phyloP scores from a whole-genome alignment of 2,797 vertebrate species.

The Meriones psammophilus region DNA sequence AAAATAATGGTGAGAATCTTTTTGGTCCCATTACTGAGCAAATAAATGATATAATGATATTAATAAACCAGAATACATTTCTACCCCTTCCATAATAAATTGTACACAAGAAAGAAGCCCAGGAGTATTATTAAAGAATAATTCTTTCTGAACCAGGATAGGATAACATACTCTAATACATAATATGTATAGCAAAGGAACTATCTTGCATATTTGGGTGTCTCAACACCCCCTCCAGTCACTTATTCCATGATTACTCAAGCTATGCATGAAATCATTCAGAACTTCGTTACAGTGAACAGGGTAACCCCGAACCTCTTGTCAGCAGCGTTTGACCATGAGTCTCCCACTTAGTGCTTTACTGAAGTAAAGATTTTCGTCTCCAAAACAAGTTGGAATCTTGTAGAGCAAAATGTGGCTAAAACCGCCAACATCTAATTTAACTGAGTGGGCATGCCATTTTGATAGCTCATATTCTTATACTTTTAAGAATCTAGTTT shows the following conservation, averaged over 20 bases:
- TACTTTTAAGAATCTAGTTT: slow-evolving; percentile 28
- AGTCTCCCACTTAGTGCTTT: slow-evolving; percentile 38
- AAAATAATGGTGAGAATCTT: not conserved
- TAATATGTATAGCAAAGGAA: slow-evolving; percentile 9
- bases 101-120: slow-evolving; percentile 32
- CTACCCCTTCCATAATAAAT: slow-evolving; percentile 49
- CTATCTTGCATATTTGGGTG: not conserved
- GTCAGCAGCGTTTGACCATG: not conserved
- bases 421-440: not conserved
- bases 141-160: slow-evolving; percentile 27
- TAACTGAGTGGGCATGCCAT: slow-evolving; percentile 16
- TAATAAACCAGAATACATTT: slow-evolving; percentile 33
- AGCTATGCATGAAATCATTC: slow-evolving; percentile 10
- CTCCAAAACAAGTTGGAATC: slow-evolving; percentile 35
- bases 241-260: not conserved
- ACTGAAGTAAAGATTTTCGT: slow-evolving; percentile 49
- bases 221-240: not conserved
- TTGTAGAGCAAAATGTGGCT: slow-evolving; percentile 52
- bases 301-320: not conserved
- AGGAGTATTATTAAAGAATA: slow-evolving; percentile 28
- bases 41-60: slow-evolving; percentile 58
- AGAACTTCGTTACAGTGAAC: slow-evolving; percentile 33
- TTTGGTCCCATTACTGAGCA: slow-evolving; percentile 43
- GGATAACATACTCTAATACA: not conserved
- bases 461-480: not conserved